Evolutionary conservation across 2,797 vertebrate species (phyloP).

Genomic region (Microctenopoma lineatum): DNA sequence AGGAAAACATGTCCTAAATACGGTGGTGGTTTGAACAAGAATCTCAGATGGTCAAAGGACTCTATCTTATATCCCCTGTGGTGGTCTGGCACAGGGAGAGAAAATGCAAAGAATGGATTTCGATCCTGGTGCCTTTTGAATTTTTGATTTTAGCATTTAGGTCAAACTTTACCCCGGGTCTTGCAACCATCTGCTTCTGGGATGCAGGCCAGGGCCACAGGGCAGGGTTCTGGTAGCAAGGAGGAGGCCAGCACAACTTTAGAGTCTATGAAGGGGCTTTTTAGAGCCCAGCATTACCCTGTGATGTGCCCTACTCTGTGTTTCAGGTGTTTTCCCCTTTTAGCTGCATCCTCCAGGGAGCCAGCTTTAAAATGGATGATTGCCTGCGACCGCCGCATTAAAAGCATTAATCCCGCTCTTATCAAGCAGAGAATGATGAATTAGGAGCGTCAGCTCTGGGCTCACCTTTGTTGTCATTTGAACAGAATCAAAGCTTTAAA

Average conservation of each 20-base stretch:
- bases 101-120: constrained; percentile 30
- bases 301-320: constrained; percentile 65
- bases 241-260: constrained; percentile 44
- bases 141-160: constrained; percentile 79
- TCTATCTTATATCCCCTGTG: constrained; percentile 41
- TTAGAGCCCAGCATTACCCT: constrained; percentile 52
- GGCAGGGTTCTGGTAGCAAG: constrained; percentile 66
- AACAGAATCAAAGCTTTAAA: constrained; percentile 88
- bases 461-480: constrained; percentile 87
- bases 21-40: constrained; percentile 41
- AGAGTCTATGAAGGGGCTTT: constrained; percentile 59
- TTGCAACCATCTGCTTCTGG: constrained; percentile 83
- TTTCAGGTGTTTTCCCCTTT: constrained; percentile 84
- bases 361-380: constrained; percentile 83
- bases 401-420: constrained; percentile 86
- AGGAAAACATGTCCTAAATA: constrained; percentile 71
- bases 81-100: constrained; percentile 44
- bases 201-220: constrained; percentile 79
- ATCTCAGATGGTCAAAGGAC: constrained; percentile 52
- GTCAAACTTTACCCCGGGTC: constrained; percentile 83
- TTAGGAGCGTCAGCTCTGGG: constrained; percentile 81
- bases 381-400: constrained; percentile 81
- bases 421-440: constrained; percentile 85
- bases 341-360: constrained; percentile 77
- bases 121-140: constrained; percentile 52